phyloP scores from a whole-genome alignment of 2,888 invertebrate species.

The Brenthis ino region DNA sequence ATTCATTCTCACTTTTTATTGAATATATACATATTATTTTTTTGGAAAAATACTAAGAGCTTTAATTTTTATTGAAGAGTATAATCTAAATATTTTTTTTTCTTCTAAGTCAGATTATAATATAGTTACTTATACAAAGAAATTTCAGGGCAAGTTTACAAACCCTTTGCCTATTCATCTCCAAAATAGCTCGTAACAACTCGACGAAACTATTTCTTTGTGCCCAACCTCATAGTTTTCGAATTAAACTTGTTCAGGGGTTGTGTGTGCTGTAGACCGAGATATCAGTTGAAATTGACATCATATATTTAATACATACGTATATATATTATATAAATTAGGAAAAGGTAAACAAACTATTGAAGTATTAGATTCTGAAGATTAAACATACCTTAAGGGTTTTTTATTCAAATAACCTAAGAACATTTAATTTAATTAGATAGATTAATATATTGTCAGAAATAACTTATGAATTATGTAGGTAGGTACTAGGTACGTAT shows the following conservation, averaged over 20 bases:
- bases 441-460: too few species aligned
- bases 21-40: too few species aligned
- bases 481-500: too few species aligned
- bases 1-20: too few species aligned
- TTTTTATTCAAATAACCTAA: too few species aligned
- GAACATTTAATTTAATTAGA: too few species aligned
- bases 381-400: too few species aligned
- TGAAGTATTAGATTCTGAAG: too few species aligned
- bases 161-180: constrained; percentile 40
- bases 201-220: constrained; percentile 70
- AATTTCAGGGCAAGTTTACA: constrained; percentile 26
- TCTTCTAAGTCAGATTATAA: constrained; percentile 12
- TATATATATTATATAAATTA: background rate
- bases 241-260: constrained; percentile 58
- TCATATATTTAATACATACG: constrained; percentile 8
- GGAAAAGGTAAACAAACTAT: background rate
- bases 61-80: background rate
- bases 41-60: too few species aligned
- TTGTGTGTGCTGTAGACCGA: constrained; percentile 15
- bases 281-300: constrained; percentile 11
- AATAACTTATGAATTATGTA: too few species aligned
- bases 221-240: constrained; percentile 65
- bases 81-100: background rate
- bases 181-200: constrained; percentile 45
- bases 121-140: constrained; percentile 15